Base-by-base conservation (phyloP, 2,797 vertebrate species). In the Hippopotamyrus pictus region DNA sequence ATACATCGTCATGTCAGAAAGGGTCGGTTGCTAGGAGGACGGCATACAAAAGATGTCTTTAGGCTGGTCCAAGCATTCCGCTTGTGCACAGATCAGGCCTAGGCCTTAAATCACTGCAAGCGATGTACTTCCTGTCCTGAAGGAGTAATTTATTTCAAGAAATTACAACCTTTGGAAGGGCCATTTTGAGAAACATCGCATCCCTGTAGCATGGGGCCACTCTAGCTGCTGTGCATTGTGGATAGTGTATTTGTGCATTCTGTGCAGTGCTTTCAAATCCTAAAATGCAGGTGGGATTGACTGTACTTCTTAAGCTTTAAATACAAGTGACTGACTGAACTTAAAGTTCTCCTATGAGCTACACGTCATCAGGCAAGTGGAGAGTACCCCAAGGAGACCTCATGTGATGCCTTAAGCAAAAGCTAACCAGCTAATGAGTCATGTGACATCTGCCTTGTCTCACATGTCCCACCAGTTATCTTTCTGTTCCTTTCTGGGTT, bases 1-100 rank as follows among this genome's bases (percentile, higher is more conserved):
- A 7, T 99, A 99, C 99, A 99, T 99, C 2, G 99, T 99, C 99
- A 99, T 99, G 94, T 99, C 99, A 0, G 98, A 99, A 90, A 99
- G 93, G 0, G 99, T 99, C 29, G 99, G 98, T 96, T 99, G 99
- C 99, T 99, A 92, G 8, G 89, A 37, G 12, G 50, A 51, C 3
- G 29, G 12, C 2, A 53, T 33, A 86, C 14, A 54, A 86, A 54
- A 51, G 5, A 12, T 12, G 29, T 9, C 12, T 86, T 86, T 14
- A 84, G 44, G 46, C 19, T 4, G 44, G 46, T 50, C 44, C 46
- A 50, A 22, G 82, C 41, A 22, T 50, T 11, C 9, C 1, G 1
- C 82, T n/a, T 22, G 2, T 1, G n/a, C 79, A 83, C 37, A 25
- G 79, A 22, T 41, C 33, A 76, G 69, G 14, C 14, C 33, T 79